phyloP scores from a whole-genome alignment of 2,113 vertebrate genomes.

The Syrrhaptes paradoxus region DNA sequence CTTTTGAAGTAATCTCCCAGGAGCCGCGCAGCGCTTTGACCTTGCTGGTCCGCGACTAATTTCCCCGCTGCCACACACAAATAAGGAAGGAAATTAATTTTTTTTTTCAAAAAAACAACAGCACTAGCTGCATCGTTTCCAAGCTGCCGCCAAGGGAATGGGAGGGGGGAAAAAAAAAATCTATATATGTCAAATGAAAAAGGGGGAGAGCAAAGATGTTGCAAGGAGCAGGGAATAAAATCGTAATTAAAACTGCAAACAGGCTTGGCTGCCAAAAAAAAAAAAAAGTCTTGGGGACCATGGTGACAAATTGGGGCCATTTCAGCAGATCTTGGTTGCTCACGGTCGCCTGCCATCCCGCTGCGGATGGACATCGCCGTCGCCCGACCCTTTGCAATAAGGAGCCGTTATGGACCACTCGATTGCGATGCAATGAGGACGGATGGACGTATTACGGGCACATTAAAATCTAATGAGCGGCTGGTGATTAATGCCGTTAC shows the following conservation, averaged over 20 bases:
- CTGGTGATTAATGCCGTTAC: conserved; percentile 18
- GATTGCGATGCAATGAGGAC: not conserved
- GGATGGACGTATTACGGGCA: conserved; percentile 15
- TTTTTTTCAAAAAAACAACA: not conserved
- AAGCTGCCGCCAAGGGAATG: not conserved
- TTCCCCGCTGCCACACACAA: not conserved
- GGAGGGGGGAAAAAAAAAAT: not conserved
- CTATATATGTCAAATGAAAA: not conserved
- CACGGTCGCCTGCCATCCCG: not conserved
- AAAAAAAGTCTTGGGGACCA: not conserved
- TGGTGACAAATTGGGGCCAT: not conserved
- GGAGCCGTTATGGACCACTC: not conserved
- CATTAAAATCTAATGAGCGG: conserved; percentile 56
- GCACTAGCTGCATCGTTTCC: not conserved
- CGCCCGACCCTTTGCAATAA: not conserved
- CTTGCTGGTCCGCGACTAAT: not conserved
- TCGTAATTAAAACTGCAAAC: conserved; percentile 3
- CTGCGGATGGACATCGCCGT: accelerated
- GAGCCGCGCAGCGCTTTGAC: accelerated
- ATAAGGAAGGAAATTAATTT: conserved; percentile 34
- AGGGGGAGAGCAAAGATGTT: not conserved
- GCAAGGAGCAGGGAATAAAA: conserved; percentile 37
- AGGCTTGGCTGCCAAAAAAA: not conserved
- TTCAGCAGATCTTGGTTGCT: not conserved
- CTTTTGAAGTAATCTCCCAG: not conserved